phyloP scores from a whole-genome alignment of 2,113 vertebrate genomes.

The Perognathus longimembris region DNA sequence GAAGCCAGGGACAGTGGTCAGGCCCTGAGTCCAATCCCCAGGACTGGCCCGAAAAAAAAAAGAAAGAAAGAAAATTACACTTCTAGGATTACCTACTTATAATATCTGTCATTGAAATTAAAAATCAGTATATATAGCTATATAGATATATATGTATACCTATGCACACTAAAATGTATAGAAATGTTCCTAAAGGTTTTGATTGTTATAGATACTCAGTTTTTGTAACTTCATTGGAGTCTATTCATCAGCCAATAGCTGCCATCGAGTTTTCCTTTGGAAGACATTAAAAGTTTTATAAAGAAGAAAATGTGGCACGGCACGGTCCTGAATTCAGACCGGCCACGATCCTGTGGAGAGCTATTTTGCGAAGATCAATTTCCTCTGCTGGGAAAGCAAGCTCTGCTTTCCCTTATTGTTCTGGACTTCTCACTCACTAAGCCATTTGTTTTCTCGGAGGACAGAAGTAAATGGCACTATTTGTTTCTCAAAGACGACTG shows the following conservation, averaged over 20 bases:
- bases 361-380: slow-evolving; percentile 81
- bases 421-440: slow-evolving; percentile 79
- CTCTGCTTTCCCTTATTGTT: slow-evolving; percentile 76
- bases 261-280: not conserved
- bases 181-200: not conserved
- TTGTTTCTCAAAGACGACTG: slow-evolving; percentile 78
- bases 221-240: not conserved
- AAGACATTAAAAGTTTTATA: slow-evolving; percentile 40
- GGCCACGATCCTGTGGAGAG: slow-evolving; percentile 72
- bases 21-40: too few species aligned
- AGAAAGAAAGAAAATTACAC: not conserved
- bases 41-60: too few species aligned
- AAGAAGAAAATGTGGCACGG: slow-evolving; percentile 44
- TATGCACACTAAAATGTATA: not conserved
- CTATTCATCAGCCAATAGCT: not conserved
- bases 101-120: not conserved
- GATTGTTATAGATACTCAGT: not conserved
- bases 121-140: not conserved
- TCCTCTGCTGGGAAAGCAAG: slow-evolving; percentile 71
- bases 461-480: slow-evolving; percentile 83
- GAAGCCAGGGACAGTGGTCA: too few species aligned
- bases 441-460: slow-evolving; percentile 79
- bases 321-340: slow-evolving; percentile 28
- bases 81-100: not conserved
- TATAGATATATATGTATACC: not conserved